Conservation (phyloP, 2,797 vertebrate species). For the Buceros bicornis region DNA sequence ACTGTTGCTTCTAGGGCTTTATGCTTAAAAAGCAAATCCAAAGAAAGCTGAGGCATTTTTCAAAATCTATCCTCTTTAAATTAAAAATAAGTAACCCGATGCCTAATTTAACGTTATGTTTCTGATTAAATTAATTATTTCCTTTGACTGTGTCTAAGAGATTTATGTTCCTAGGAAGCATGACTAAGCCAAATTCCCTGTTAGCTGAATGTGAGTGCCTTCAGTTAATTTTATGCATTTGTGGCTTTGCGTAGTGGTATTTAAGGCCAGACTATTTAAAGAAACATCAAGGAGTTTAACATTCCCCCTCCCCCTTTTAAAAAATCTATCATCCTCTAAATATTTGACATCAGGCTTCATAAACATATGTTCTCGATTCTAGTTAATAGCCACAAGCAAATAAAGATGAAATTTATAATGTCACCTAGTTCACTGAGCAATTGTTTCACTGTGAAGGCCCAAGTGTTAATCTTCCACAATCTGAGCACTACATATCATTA, state of each 20-base stretch:
- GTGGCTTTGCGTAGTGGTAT: background rate
- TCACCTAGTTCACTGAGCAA: background rate
- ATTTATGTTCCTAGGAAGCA: conserved; percentile 8
- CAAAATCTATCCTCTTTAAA: background rate
- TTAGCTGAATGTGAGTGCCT: background rate
- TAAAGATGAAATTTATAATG: background rate
- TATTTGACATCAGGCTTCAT: background rate
- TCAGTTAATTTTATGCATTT: background rate
- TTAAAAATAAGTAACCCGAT: background rate
- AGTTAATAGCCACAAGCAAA: background rate
- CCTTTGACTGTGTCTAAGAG: background rate
- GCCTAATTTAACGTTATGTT: background rate
- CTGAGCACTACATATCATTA: background rate
- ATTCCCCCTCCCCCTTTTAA: background rate
- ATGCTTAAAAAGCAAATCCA: background rate
- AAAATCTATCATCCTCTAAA: background rate
- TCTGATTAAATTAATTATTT: background rate
- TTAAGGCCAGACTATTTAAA: background rate
- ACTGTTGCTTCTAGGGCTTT: background rate
- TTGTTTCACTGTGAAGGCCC: background rate
- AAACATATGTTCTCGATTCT: background rate
- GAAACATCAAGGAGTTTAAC: background rate
- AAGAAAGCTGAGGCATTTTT: background rate
- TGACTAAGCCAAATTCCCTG: background rate
- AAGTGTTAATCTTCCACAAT: background rate